Base-by-base conservation (phyloP, 53 echinoderm and acorn worm species). In the Luidia sarsii region DNA sequence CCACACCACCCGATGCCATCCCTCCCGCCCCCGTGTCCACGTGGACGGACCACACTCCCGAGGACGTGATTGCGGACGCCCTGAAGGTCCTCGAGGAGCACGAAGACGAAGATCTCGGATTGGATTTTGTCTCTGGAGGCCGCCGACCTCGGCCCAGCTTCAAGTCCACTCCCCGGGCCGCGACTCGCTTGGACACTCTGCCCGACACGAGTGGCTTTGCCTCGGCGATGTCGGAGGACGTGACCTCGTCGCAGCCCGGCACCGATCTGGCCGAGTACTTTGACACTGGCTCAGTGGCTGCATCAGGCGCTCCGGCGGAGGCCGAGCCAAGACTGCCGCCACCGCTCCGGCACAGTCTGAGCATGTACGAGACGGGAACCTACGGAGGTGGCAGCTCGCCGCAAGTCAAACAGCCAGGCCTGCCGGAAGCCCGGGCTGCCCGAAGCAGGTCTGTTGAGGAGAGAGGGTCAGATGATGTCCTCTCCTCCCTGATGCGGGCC, bases 171-270 rank as follows among this genome's bases (percentile, higher is more conserved):
- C 61, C 33, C 8, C 61, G 31, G 2, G 31, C 7, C 8, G 4
- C 45, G 18, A 61, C 28, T 32, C 2, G 55, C 15, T n/a, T 45
- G n/a, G 41, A 60, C 60, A 77, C 77, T 8, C 30, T 64, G 73
- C 84, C 62, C n/a, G 91, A 91, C 37, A 93, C 93, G 53, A 93
- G 89, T 30, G 93, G 89, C 23, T 91, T 91, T 84, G 87, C 87
- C 14, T 28, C 53, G 34, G 91, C 71, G 37, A 65, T 83, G 79
- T 80, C 65, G 0, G 84, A 84, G 36, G 65, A 83, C 50, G 66
- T 69, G 65, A 77, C 71, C 33, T 43, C 61, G 18, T 84, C 84
- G 39, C 57, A 31, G 36, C 80, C 91, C 1, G 91, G 91, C 46
- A 81, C 84, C 22, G 91, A 91, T 52, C 74, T 91, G 14, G 87